A percentile compares a stretch with the other conserved stretches of the same genome.
These are phyloP conservation scores for Sesia bembeciformis DNA, from an alignment of 2,888 invertebrate species.

Conservation along the genomic window DNA sequence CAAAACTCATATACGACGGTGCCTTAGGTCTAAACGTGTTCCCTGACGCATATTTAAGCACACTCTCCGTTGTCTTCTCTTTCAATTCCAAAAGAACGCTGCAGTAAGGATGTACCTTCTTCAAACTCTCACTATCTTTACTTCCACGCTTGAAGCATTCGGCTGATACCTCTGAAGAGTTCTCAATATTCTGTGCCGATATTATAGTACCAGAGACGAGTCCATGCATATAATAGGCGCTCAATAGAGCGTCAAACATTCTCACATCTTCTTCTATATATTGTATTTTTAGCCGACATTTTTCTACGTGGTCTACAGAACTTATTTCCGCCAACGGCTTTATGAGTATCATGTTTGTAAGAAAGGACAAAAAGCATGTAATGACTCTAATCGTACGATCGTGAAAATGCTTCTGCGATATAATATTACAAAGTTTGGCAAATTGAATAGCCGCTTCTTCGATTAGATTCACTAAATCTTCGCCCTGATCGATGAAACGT, in stretches of 20 bases:
- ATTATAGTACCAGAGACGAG: slow-evolving; percentile 42
- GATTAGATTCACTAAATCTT: slow-evolving; percentile 19
- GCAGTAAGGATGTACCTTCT: slow-evolving; percentile 64
- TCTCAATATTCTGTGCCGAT: slow-evolving; percentile 35
- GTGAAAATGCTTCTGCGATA: slow-evolving; percentile 4
- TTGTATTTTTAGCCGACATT: slow-evolving; percentile 80
- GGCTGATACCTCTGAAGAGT: slow-evolving; percentile 27
- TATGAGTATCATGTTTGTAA: slow-evolving; percentile 72
- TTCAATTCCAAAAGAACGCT: slow-evolving; percentile 45
- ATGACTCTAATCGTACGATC: slow-evolving; percentile 28
- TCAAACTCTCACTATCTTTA: slow-evolving; percentile 25
- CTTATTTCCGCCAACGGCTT: slow-evolving; percentile 77
- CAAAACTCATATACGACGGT: slow-evolving; percentile 63
- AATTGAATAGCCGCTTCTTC: slow-evolving; percentile 25
- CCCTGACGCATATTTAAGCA: slow-evolving; percentile 62
- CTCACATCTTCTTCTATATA: slow-evolving; percentile 81
- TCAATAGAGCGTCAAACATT: slow-evolving; percentile 71
- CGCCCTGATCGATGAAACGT: neutral
- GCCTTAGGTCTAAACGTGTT: slow-evolving; percentile 72
- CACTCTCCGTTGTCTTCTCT: slow-evolving; percentile 39
- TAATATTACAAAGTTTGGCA: slow-evolving; percentile 16
- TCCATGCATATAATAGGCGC: slow-evolving; percentile 73
- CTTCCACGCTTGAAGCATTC: slow-evolving; percentile 22
- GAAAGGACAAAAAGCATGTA: slow-evolving; percentile 38
- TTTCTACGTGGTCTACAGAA: slow-evolving; percentile 88